These are phyloP conservation scores for Ictidomys tridecemlineatus DNA, from an alignment of 2,113 vertebrate species.

Conservation along the genomic window DNA sequence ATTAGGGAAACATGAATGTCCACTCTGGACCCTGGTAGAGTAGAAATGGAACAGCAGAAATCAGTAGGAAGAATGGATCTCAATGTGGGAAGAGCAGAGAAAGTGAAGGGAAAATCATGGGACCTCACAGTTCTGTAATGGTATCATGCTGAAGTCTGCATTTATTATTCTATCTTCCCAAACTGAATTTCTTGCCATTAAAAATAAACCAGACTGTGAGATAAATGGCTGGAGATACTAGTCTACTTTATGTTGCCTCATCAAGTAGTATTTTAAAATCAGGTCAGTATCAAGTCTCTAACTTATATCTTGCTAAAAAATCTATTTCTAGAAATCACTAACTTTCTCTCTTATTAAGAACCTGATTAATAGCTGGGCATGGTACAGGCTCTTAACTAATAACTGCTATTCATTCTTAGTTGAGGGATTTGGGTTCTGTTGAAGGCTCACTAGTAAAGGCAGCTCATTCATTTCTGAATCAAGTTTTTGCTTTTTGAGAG, in stretches of 20 bases:
- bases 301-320: slow-evolving; percentile 30
- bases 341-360: slow-evolving; percentile 57
- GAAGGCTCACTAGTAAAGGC: slow-evolving; percentile 61
- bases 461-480: slow-evolving; percentile 68
- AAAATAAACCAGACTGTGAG: slow-evolving; percentile 4
- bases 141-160: neutral
- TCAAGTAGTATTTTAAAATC: slow-evolving; percentile 29
- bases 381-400: slow-evolving; percentile 54
- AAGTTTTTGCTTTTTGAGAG: slow-evolving; percentile 71
- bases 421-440: slow-evolving; percentile 57
- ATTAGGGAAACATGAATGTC: neutral
- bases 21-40: neutral
- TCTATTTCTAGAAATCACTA: slow-evolving; percentile 67
- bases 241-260: neutral
- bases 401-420: slow-evolving; percentile 63
- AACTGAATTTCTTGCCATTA: slow-evolving; percentile 17
- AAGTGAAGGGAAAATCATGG: neutral
- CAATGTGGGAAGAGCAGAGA: neutral
- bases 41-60: neutral
- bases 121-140: neutral
- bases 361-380: slow-evolving; percentile 46
- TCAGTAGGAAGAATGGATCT: neutral
- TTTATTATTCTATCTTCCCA: neutral
- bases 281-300: neutral
- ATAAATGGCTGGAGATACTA: neutral